phyloP scores from a whole-genome alignment of 2,797 vertebrate genomes.

The Ptychadena robeensis region DNA sequence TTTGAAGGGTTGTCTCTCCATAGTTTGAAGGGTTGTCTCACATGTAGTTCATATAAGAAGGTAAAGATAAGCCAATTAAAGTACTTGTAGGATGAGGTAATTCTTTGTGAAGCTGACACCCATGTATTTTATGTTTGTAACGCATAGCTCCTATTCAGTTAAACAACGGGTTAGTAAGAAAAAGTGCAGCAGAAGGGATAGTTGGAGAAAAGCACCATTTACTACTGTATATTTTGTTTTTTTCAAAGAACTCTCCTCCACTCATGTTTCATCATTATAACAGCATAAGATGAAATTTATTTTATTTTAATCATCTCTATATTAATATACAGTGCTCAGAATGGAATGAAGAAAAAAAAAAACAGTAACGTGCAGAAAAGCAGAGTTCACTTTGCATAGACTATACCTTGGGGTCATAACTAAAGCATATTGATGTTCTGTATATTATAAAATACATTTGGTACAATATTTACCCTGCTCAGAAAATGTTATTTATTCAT shows the following conservation, averaged over 20 bases:
- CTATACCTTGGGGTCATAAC: slow-evolving; percentile 70
- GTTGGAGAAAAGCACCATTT: no score
- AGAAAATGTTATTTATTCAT: slow-evolving; percentile 75
- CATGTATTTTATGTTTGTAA: no score
- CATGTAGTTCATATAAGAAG: no score
- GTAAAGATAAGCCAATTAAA: no score
- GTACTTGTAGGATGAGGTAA: no score
- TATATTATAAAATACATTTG: slow-evolving; percentile 67
- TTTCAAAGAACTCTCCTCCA: neutral
- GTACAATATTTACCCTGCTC: slow-evolving; percentile 73
- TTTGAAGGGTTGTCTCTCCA: no score
- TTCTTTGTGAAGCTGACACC: no score
- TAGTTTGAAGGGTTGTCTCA: no score
- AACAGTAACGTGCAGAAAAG: slow-evolving; percentile 66
- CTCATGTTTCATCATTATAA: neutral
- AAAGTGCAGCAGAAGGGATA: no score
- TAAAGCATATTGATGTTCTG: slow-evolving; percentile 63
- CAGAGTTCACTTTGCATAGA: slow-evolving; percentile 67
- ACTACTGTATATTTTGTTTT: neutral
- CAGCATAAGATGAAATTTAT: neutral
- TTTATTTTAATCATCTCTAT: neutral
- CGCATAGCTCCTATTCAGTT: no score
- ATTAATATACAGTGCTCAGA: slow-evolving; percentile 15
- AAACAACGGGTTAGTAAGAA: no score
- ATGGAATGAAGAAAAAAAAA: slow-evolving; percentile 69